Evolutionary conservation across 1,140 invertebrate genomes (phyloP).

Genomic region (Liolophura sinensis): DNA sequence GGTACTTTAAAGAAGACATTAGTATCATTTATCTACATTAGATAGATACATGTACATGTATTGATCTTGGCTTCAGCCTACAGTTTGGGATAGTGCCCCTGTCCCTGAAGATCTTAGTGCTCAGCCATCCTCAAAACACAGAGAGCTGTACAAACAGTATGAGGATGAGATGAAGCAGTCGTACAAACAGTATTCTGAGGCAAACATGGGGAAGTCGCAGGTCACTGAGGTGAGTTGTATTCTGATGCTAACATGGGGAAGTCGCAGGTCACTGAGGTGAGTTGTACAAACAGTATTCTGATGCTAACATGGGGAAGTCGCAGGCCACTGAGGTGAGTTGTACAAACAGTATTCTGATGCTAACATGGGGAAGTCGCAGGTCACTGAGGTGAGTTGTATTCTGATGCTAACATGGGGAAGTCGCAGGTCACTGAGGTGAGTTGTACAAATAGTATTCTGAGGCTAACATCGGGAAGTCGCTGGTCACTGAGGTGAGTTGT

Average conservation of each 20-base stretch:
- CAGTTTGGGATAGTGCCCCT: conserved; percentile 41
- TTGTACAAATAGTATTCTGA: conserved; percentile 45
- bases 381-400: conserved; percentile 4
- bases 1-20: too few species aligned
- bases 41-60: background rate
- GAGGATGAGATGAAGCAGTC: conserved; percentile 42
- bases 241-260: too few species aligned
- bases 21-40: too few species aligned
- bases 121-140: conserved; percentile 35
- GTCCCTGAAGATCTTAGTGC: conserved; percentile 32
- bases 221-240: conserved; percentile 4
- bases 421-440: too few species aligned
- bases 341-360: conserved; percentile 20
- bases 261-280: too few species aligned
- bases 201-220: background rate
- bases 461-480: conserved; percentile 41
- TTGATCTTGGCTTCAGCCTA: conserved; percentile 26
- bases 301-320: conserved; percentile 41
- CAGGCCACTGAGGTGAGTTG: too few species aligned
- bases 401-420: too few species aligned
- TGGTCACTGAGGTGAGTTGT: too few species aligned
- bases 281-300: conserved; percentile 44
- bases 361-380: background rate
- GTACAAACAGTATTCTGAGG: conserved; percentile 18
- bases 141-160: conserved; percentile 44